phyloP scores from a whole-genome alignment of 1,140 invertebrate species.

The Ostrea edulis region DNA sequence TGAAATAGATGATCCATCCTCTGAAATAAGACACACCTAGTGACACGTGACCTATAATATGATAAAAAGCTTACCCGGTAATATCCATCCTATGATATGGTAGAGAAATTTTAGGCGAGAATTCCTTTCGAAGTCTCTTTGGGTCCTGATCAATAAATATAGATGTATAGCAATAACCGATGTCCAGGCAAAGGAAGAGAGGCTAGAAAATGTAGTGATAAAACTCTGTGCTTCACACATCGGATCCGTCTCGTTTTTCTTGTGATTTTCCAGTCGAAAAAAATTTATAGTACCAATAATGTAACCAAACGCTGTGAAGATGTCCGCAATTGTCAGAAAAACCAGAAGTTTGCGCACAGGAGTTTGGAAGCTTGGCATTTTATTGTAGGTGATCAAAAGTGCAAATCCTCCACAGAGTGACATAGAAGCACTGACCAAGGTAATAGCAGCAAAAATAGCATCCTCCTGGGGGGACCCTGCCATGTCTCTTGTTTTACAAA shows the following conservation, averaged over 20 bases:
- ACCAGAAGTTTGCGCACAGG: constrained; percentile 9
- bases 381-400: constrained; percentile 3
- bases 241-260: neutral
- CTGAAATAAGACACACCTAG: too few species aligned
- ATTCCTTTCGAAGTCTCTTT: constrained; percentile 8
- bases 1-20: too few species aligned
- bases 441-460: neutral
- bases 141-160: neutral
- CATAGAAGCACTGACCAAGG: neutral
- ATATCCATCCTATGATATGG: neutral
- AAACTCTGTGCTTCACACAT: constrained; percentile 12
- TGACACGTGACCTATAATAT: too few species aligned
- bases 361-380: neutral
- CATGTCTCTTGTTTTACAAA: neutral
- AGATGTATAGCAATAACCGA: constrained; percentile 6
- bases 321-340: constrained; percentile 25
- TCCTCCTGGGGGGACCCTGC: neutral
- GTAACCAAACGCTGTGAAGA: constrained; percentile 15
- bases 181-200: constrained; percentile 29
- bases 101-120: neutral
- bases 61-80: neutral
- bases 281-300: neutral
- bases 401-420: neutral
- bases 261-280: neutral
- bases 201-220: constrained; percentile 17